Base-by-base conservation (phyloP, 2,797 vertebrate species). In the Sebastes dallii region DNA sequence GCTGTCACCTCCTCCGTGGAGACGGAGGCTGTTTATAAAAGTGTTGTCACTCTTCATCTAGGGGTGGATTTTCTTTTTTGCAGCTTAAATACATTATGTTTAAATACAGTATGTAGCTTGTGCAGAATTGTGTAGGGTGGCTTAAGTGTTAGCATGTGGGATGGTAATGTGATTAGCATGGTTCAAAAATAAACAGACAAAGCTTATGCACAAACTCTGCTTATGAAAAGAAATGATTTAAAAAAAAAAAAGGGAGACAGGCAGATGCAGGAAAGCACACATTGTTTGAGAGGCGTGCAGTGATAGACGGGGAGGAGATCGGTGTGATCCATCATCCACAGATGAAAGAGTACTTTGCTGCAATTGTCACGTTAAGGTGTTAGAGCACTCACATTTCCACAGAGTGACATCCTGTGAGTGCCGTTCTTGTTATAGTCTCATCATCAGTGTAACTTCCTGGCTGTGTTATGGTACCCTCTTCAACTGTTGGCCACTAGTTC, bases 121-220 rank as follows among this genome's bases (percentile, higher is more conserved):
- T 69, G 76, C 62, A 80, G 78, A 90, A 87, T 42, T 82, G 75
- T 85, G 83, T 78, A 77, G 81, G 77, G 71, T 76, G 81, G 87
- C 78, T 90, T 82, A 88, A 89, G 65, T 81, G 56, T 75, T 74
- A 77, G 83, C 78, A 80, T 83, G 88, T 92, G 85, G 86, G 88
- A 88, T 32, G 85, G 42, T 85, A 92, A 93, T 84, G 88, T 84
- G 89, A 93, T 92, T 94, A 86, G 74, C 62, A 81, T 24, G 89
- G 82, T 86, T 89, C 74, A 60, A 65, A 94, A 89, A 91, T 88
- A 92, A 87, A 89, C 84, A 84, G 71, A 86, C 76, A 87, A 90
- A 88, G 81, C 85, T 56, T 32, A 25, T 61, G 72, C 71, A 80
- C 25, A 70, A 70, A 81, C 85, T 86, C 70, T 30, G 64, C 65